Evolutionary conservation across 1,140 invertebrate species (phyloP).

Genomic region (Bemisia tabaci): DNA sequence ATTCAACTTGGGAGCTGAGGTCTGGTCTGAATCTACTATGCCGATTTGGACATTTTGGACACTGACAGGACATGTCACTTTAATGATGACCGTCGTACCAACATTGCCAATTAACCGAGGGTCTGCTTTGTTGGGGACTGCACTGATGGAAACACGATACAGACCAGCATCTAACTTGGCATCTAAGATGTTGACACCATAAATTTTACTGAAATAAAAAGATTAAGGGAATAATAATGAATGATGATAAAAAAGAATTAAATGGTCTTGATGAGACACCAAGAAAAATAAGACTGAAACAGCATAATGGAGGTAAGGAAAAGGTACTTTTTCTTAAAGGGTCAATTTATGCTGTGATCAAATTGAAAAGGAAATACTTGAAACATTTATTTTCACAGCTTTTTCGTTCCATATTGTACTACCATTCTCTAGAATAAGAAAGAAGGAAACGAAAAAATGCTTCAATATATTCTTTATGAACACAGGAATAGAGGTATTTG

Average conservation of each 20-base stretch:
- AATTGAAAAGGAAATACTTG: too few species aligned
- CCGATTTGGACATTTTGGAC: conserved; percentile 73
- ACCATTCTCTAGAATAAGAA: too few species aligned
- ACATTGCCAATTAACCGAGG: conserved; percentile 36
- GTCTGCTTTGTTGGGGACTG: conserved; percentile 42
- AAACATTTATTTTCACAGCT: too few species aligned
- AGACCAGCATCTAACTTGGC: conserved; percentile 66
- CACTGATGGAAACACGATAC: conserved; percentile 65
- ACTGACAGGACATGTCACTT: conserved; percentile 43
- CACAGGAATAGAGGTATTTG: too few species aligned
- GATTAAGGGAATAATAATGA: too few species aligned
- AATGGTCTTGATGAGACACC: neutral
- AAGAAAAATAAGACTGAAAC: too few species aligned
- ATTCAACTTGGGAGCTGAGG: conserved; percentile 59
- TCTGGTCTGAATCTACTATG: conserved; percentile 78
- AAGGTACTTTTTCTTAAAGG: too few species aligned
- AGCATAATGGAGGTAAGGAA: too few species aligned
- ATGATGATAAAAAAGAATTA: neutral
- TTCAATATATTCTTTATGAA: too few species aligned
- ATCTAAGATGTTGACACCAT: conserved; percentile 62
- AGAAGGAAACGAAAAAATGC: too few species aligned
- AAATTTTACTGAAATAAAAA: conserved; percentile 43
- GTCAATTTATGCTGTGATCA: too few species aligned
- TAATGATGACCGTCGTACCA: conserved; percentile 45
- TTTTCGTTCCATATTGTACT: too few species aligned